Conservation (phyloP, 2,797 vertebrate genomes). For the Emydoidea blandingii region DNA sequence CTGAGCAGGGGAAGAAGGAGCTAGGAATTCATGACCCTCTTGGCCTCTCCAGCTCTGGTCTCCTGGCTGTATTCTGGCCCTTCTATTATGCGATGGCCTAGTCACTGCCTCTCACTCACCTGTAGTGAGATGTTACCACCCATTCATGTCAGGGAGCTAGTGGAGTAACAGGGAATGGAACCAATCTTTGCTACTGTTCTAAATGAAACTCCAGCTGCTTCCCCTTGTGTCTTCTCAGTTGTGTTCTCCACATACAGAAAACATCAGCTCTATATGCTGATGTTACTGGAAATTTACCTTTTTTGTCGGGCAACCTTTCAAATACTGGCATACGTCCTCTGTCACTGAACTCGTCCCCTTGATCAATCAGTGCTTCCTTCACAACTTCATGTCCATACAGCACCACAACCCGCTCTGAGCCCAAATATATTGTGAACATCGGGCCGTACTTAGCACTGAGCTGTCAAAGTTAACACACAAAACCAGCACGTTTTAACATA, state of each 20-base stretch:
- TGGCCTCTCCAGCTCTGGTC: too few species aligned
- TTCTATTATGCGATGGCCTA: too few species aligned
- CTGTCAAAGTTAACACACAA: not conserved
- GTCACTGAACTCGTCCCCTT: conserved; percentile 1
- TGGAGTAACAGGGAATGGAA: too few species aligned
- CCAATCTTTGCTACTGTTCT: too few species aligned
- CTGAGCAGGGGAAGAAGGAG: too few species aligned
- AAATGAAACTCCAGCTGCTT: too few species aligned
- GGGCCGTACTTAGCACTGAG: conserved; percentile 18
- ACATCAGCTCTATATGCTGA: not conserved
- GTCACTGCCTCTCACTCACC: too few species aligned
- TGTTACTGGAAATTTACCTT: not conserved
- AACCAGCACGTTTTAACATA: not conserved
- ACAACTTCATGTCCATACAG: conserved; percentile 16
- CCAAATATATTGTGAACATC: conserved; percentile 38
- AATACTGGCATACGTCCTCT: not conserved
- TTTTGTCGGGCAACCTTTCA: rapidly evolving
- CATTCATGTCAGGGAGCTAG: too few species aligned
- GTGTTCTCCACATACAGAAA: not conserved
- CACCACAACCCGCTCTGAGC: conserved; percentile 19
- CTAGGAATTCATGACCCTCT: too few species aligned
- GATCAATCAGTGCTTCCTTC: conserved; percentile 49
- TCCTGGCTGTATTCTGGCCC: too few species aligned
- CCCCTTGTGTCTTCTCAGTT: not conserved
- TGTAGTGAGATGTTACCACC: too few species aligned